These are phyloP conservation scores for Cinclus mexicanus DNA, from an alignment of 2,113 vertebrate genomes.

Conservation along the genomic window DNA sequence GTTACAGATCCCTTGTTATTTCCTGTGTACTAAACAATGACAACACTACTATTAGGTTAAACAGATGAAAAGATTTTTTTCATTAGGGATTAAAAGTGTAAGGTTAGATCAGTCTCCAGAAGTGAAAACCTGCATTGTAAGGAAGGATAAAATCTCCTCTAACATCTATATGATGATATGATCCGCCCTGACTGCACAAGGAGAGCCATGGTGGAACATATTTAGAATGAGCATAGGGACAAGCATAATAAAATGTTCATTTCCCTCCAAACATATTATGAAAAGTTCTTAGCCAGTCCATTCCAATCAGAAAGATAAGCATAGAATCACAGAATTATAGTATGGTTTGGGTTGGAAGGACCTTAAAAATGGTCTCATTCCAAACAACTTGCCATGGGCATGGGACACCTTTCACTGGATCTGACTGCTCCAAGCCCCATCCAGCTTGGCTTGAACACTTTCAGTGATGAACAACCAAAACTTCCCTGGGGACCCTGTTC, in stretches of 20 bases:
- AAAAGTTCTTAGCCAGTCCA: not conserved
- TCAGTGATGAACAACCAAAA: too few species aligned
- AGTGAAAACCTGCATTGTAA: not conserved
- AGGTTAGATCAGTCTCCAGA: not conserved
- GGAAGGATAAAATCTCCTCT: not conserved
- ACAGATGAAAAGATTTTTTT: not conserved
- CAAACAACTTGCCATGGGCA: not conserved
- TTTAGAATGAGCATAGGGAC: not conserved
- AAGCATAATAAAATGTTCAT: not conserved
- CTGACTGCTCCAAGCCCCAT: not conserved
- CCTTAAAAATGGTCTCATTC: rapidly evolving
- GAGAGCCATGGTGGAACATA: not conserved
- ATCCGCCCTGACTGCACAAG: not conserved
- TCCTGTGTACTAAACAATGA: not conserved
- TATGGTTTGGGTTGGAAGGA: not conserved
- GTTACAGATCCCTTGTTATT: not conserved
- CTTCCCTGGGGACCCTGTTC: not conserved
- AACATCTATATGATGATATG: not conserved
- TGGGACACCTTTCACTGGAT: not conserved
- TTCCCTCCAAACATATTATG: not conserved
- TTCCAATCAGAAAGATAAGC: not conserved
- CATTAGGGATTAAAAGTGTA: not conserved
- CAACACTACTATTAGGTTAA: not conserved
- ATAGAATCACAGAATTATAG: not conserved
- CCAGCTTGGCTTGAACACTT: not conserved